Evolutionary conservation across 2,888 invertebrate species (phyloP).

Genomic region (Napeogenes inachia): DNA sequence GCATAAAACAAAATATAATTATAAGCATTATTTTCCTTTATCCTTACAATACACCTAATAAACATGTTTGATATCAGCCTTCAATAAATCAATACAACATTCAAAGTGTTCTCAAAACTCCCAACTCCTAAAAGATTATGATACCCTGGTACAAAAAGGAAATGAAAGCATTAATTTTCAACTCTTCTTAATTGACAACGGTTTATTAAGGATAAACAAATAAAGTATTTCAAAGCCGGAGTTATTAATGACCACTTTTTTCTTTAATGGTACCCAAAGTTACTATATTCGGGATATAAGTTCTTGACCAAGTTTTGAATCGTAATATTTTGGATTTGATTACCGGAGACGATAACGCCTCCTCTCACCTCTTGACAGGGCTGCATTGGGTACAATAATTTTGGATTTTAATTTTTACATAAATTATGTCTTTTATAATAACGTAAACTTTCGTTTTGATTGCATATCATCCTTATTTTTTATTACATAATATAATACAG

Average conservation of each 20-base stretch:
- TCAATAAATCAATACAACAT: constrained; percentile 29
- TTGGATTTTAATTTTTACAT: background rate
- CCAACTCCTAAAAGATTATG: constrained; percentile 32
- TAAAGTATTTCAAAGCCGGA: constrained; percentile 60
- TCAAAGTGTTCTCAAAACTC: constrained; percentile 27
- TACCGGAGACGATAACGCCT: constrained; percentile 70
- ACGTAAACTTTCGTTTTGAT: constrained; percentile 3
- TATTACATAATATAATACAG: background rate
- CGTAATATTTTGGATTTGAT: constrained; percentile 78
- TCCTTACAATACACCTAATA: constrained; percentile 16
- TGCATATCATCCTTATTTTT: background rate
- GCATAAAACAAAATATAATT: background rate
- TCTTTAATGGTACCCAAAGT: constrained; percentile 65
- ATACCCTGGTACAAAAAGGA: constrained; percentile 35
- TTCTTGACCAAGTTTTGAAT: constrained; percentile 76
- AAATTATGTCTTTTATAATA: constrained; percentile 1
- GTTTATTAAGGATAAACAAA: constrained; percentile 69
- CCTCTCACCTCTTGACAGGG: constrained; percentile 71
- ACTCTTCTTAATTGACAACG: constrained; percentile 65
- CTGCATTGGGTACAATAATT: constrained; percentile 33
- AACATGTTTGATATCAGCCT: constrained; percentile 20
- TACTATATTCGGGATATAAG: constrained; percentile 65
- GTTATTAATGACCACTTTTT: constrained; percentile 67
- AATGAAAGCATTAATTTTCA: constrained; percentile 55
- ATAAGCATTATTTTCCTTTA: constrained; percentile 7